Evolutionary conservation across 2,888 invertebrate genomes (phyloP), one percentile per base, ranked within the genome.

Genomic region (Antheraea yamamai): DNA sequence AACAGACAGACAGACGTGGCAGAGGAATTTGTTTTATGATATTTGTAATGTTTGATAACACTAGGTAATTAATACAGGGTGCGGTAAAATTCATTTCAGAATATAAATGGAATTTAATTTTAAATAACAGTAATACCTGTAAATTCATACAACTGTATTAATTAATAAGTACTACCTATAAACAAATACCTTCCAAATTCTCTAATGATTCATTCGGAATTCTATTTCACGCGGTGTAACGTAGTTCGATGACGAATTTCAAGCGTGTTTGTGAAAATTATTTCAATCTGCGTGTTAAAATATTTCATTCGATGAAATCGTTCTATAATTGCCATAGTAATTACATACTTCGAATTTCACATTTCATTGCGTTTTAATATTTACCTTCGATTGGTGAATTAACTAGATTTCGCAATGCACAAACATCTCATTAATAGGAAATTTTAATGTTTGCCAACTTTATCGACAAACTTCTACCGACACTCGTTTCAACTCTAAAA

Each of bases 401-500:
- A 80, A 82, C 61, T 74, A 72, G 73, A 14, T 77, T 81, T 79
- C 75, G 75, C 74, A 79, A 75, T 74, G 72, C 80, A 81, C 79
- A 76, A 80, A 81, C 79, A 76, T 75, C 81, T 83, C 76, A 78
- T 82, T 78, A 66, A 66, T 66, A 78, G 82, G 39, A 61, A 75
- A 72, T 82, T 79, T 78, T 77, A 79, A 82, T 79, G 77, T 78
- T 79, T 80, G 78, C 77, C 79, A 82, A 81, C 80, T 82, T 83
- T 66, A 81, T 81, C 79, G 77, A 80, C 77, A 80, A 84, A 82
- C 77, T 79, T 83, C 79, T 76, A 76, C 79, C 77, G 76, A 78
- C 82, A 81, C 80, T 84, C 78, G 80, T 81, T 82, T 78, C 79
- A 79, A 83, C 82, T 81, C 80, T 83, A 81, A 85, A 86, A 87